Conservation (phyloP, 2,797 vertebrate species). For the Gallinago solitaria region DNA sequence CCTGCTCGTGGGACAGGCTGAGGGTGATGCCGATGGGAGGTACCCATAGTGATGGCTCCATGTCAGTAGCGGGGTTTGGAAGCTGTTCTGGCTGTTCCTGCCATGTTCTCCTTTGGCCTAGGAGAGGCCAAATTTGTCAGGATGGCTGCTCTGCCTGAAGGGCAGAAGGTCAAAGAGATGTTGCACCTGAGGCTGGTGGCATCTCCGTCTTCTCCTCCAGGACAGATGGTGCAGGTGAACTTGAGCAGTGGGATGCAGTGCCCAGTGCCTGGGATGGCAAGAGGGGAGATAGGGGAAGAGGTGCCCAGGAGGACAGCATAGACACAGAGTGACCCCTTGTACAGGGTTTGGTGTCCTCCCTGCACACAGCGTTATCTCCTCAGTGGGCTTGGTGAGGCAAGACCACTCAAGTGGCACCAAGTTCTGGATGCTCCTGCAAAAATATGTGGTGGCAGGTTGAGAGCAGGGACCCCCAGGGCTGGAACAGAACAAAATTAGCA, state of each 20-base stretch:
- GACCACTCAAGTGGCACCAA: background rate
- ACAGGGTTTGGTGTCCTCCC: background rate
- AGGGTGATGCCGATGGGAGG: background rate
- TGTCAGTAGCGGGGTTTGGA: accelerated
- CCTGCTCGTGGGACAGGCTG: background rate
- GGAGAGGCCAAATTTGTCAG: background rate
- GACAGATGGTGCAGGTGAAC: background rate
- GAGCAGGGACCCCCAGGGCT: background rate
- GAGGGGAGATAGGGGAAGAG: background rate
- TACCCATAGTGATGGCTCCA: accelerated
- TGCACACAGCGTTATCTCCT: accelerated
- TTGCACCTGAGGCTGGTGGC: accelerated
- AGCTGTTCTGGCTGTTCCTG: background rate
- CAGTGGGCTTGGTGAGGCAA: accelerated
- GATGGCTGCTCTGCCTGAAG: background rate
- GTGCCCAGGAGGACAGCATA: accelerated
- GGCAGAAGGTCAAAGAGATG: background rate
- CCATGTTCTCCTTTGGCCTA: background rate
- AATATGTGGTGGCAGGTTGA: background rate
- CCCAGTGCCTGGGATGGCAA: background rate
- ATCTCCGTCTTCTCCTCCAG: background rate
- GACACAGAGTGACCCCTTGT: accelerated
- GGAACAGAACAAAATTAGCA: background rate
- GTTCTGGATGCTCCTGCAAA: background rate
- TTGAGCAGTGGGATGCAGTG: background rate